phyloP scores from a whole-genome alignment of 2,113 vertebrate genomes.

The Erinaceus europaeus region DNA sequence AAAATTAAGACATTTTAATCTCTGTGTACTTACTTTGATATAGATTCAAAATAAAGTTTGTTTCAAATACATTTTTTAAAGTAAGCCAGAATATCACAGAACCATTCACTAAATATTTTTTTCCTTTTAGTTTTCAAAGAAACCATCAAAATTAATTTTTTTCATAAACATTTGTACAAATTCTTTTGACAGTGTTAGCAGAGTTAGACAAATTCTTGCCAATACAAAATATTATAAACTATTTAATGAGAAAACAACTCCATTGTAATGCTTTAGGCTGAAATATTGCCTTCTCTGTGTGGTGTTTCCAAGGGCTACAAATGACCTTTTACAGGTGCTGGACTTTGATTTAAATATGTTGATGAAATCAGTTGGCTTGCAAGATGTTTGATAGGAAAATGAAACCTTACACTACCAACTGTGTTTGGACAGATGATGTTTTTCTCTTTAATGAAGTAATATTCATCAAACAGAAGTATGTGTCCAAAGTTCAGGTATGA shows the following conservation, averaged over 20 bases:
- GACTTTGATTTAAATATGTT: conserved; percentile 82
- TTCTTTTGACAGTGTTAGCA: conserved; percentile 13
- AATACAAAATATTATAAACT: conserved; percentile 6
- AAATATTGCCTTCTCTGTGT: conserved; percentile 64
- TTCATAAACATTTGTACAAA: neutral
- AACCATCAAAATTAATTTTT: neutral
- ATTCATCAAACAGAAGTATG: conserved; percentile 80
- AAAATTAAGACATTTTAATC: no score
- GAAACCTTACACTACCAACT: conserved; percentile 84
- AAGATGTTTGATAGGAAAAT: conserved; percentile 80
- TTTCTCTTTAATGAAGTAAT: conserved; percentile 77
- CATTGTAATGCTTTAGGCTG: conserved; percentile 45
- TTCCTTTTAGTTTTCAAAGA: neutral
- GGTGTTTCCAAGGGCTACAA: conserved; percentile 71
- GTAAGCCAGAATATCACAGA: neutral
- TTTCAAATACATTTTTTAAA: no score
- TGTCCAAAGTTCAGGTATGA: conserved; percentile 85
- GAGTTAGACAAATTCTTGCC: neutral
- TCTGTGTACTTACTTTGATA: no score
- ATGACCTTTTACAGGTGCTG: conserved; percentile 80
- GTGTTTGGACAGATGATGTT: conserved; percentile 84
- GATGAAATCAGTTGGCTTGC: conserved; percentile 86
- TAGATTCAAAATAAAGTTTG: no score
- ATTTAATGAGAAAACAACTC: conserved; percentile 18
- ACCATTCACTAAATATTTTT: conserved; percentile 28